A percentile compares a stretch with the other conserved stretches of the same genome.
Conservation (phyloP, 2,888 invertebrate genomes). For the Phaonia tiefii region DNA sequence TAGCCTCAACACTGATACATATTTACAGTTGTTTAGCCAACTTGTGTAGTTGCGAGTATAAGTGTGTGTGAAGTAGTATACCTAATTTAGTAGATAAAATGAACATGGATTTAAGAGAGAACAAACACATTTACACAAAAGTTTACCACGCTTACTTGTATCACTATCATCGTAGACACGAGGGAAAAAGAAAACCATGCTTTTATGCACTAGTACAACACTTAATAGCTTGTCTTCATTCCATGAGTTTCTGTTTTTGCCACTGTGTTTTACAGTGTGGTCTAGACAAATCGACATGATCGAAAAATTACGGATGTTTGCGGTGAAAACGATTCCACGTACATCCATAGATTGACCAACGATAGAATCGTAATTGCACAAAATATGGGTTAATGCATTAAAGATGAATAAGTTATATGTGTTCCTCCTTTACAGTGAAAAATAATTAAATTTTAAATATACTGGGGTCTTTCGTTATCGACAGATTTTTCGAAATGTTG, state of each 20-base stretch:
- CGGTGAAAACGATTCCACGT: too few species aligned
- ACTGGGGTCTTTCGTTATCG: too few species aligned
- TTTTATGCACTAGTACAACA: slow-evolving; percentile 58
- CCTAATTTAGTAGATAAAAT: slow-evolving; percentile 67
- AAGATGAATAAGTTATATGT: too few species aligned
- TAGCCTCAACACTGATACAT: slow-evolving; percentile 12
- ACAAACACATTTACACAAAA: slow-evolving; percentile 53
- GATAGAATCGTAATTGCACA: too few species aligned
- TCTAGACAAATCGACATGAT: not conserved
- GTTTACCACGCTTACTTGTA: slow-evolving; percentile 5
- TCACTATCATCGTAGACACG: slow-evolving; percentile 17
- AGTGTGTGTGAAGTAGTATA: slow-evolving; percentile 28
- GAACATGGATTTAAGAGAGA: slow-evolving; percentile 73
- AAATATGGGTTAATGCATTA: too few species aligned
- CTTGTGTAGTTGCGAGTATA: not conserved
- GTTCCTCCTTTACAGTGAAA: too few species aligned
- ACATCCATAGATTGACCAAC: too few species aligned
- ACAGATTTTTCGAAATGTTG: too few species aligned
- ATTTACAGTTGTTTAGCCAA: slow-evolving; percentile 30
- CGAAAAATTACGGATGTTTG: too few species aligned
- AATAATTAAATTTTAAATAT: too few species aligned
- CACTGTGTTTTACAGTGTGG: slow-evolving; percentile 11
- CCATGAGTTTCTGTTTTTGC: slow-evolving; percentile 39
- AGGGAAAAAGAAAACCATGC: slow-evolving; percentile 32
- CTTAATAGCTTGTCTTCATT: slow-evolving; percentile 58